These are phyloP conservation scores for Etheostoma perlongum DNA, from an alignment of 2,797 vertebrate genomes.

Conservation along the genomic window DNA sequence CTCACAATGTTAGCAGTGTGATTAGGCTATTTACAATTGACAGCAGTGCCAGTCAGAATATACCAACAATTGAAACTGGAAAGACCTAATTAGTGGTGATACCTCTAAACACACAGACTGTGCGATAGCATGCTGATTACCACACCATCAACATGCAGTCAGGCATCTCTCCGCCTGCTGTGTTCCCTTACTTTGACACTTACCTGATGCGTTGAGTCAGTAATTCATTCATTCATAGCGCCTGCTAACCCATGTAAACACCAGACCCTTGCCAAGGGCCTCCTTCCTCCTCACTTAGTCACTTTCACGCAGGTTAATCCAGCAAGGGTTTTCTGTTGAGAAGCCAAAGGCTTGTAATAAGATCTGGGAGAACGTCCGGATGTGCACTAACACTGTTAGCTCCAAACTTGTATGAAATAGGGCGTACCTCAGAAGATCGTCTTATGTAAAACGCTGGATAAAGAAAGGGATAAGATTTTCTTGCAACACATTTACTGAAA, in stretches of 20 bases:
- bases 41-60: conserved; percentile 44
- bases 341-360: conserved; percentile 57
- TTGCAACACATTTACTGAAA: background rate
- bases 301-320: conserved; percentile 65
- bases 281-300: conserved; percentile 31
- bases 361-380: conserved; percentile 53
- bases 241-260: conserved; percentile 47
- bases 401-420: conserved; percentile 36
- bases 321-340: conserved; percentile 23
- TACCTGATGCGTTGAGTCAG: conserved; percentile 47
- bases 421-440: conserved; percentile 52
- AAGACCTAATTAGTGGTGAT: conserved; percentile 68
- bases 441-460: conserved; percentile 64
- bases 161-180: conserved; percentile 29
- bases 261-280: background rate
- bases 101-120: conserved; percentile 51
- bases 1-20: conserved; percentile 22
- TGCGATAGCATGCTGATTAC: conserved; percentile 59
- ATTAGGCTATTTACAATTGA: conserved; percentile 62
- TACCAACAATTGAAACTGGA: conserved; percentile 45
- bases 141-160: conserved; percentile 23
- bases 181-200: conserved; percentile 42
- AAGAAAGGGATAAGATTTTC: conserved; percentile 42
- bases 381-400: conserved; percentile 47
- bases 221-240: conserved; percentile 29